phyloP scores from a whole-genome alignment of 2,113 vertebrate species.

The Daboia siamensis region DNA sequence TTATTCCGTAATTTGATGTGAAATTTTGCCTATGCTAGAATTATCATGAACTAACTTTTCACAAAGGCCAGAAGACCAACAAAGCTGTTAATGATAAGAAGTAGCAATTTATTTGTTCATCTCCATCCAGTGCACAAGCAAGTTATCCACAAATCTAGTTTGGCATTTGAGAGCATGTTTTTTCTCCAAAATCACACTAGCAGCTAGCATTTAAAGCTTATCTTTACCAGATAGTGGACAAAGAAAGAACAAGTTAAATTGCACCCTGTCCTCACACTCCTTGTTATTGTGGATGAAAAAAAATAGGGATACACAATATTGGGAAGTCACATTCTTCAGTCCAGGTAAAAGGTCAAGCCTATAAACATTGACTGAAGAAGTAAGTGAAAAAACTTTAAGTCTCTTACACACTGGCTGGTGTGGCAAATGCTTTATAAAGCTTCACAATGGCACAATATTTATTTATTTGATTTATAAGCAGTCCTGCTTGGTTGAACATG shows the following conservation, averaged over 20 bases:
- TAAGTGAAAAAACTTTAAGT: background rate
- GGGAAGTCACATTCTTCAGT: background rate
- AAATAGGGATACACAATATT: background rate
- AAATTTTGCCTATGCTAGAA: background rate
- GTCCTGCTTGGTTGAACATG: background rate
- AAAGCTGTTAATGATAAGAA: slow-evolving; percentile 1
- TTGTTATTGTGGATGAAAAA: background rate
- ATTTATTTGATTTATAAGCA: background rate
- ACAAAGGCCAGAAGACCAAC: slow-evolving; percentile 9
- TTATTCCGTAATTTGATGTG: slow-evolving; percentile 33
- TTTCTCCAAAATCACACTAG: rapidly evolving
- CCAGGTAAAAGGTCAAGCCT: background rate
- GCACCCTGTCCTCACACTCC: background rate
- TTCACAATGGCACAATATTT: background rate
- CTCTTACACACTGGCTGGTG: background rate
- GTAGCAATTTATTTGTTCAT: background rate
- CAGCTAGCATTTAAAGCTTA: rapidly evolving
- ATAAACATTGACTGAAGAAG: background rate
- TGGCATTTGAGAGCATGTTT: background rate
- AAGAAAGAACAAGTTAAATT: background rate
- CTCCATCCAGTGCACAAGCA: background rate
- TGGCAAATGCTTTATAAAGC: background rate
- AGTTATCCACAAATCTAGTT: rapidly evolving
- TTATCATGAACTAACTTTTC: slow-evolving; percentile 33
- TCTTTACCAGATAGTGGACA: background rate